A percentile compares a stretch with the other conserved stretches of the same genome.
phyloP scores from a whole-genome alignment of 2,113 vertebrate genomes.

The Dunckerocampus dactyliophorus region DNA sequence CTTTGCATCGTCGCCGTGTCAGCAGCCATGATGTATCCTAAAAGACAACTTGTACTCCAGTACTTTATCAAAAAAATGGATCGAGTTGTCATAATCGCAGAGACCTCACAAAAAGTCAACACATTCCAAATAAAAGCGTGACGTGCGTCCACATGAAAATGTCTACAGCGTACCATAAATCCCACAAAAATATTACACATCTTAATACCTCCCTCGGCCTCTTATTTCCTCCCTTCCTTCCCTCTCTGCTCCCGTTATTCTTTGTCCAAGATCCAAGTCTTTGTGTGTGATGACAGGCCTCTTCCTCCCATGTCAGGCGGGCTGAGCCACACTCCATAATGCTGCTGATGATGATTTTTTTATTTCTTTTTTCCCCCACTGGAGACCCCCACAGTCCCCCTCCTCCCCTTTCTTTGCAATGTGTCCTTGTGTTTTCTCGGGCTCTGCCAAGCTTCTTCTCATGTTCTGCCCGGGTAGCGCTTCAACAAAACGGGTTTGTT shows the following conservation, averaged over 20 bases:
- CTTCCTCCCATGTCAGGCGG: slow-evolving; percentile 68
- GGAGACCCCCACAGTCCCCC: slow-evolving; percentile 54
- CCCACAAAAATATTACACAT: slow-evolving; percentile 10
- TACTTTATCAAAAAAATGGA: background rate
- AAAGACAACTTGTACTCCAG: no score
- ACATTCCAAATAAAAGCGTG: background rate
- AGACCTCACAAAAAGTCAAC: background rate
- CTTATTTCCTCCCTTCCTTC: slow-evolving; percentile 21
- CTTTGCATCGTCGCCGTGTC: background rate
- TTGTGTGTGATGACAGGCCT: slow-evolving; percentile 62
- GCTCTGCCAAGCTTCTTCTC: slow-evolving; percentile 47
- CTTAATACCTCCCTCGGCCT: slow-evolving; percentile 44
- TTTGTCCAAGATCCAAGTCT: slow-evolving; percentile 31
- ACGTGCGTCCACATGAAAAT: slow-evolving; percentile 1
- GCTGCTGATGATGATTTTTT: slow-evolving; percentile 47
- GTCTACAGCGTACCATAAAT: background rate
- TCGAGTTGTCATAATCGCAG: background rate
- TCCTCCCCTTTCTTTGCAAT: slow-evolving; percentile 11
- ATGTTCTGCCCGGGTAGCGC: slow-evolving; percentile 59
- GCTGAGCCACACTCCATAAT: slow-evolving; percentile 56
- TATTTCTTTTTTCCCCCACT: slow-evolving; percentile 38
- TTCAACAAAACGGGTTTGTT: slow-evolving; percentile 67
- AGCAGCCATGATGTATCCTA: no score
- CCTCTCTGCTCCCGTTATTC: slow-evolving; percentile 18
- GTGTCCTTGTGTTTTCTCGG: slow-evolving; percentile 41